These are phyloP conservation scores for Camponotus floridanus DNA, from an alignment of 1,140 invertebrate genomes.

Conservation along the genomic window DNA sequence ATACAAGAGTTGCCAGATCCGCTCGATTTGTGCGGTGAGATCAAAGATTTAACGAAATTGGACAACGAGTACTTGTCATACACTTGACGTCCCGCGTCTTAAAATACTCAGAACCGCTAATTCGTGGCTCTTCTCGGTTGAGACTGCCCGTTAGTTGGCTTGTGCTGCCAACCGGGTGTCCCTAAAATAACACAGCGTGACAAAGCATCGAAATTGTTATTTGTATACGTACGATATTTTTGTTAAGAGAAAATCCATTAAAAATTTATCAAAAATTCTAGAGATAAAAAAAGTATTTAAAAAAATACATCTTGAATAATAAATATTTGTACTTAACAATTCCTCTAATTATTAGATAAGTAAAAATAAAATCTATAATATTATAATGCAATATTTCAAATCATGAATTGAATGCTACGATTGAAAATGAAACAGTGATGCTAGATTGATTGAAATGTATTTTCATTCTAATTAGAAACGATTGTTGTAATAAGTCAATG, in stretches of 20 bases:
- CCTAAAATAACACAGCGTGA: not conserved
- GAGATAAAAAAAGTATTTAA: not conserved
- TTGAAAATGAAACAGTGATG: not conserved
- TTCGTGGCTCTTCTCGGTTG: slow-evolving; percentile 25
- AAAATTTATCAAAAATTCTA: not conserved
- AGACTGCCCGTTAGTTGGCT: not conserved
- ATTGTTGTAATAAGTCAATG: not conserved
- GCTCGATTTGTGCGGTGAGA: slow-evolving; percentile 40
- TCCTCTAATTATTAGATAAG: not conserved
- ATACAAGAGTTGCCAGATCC: slow-evolving; percentile 38
- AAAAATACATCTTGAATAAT: not conserved
- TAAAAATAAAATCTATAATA: not conserved
- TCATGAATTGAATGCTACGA: not conserved
- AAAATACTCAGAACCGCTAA: slow-evolving; percentile 58
- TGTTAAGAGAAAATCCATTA: not conserved
- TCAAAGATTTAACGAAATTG: slow-evolving; percentile 60
- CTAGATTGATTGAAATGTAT: not conserved
- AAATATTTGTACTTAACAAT: not conserved
- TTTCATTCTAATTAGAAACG: not conserved
- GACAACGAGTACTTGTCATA: slow-evolving; percentile 59
- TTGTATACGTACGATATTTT: not conserved
- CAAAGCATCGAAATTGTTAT: not conserved
- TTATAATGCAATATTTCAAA: not conserved
- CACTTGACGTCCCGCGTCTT: slow-evolving; percentile 48
- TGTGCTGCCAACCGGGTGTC: slow-evolving; percentile 28